phyloP scores from a whole-genome alignment of 2,888 invertebrate genomes.

The Acheta domesticus region DNA sequence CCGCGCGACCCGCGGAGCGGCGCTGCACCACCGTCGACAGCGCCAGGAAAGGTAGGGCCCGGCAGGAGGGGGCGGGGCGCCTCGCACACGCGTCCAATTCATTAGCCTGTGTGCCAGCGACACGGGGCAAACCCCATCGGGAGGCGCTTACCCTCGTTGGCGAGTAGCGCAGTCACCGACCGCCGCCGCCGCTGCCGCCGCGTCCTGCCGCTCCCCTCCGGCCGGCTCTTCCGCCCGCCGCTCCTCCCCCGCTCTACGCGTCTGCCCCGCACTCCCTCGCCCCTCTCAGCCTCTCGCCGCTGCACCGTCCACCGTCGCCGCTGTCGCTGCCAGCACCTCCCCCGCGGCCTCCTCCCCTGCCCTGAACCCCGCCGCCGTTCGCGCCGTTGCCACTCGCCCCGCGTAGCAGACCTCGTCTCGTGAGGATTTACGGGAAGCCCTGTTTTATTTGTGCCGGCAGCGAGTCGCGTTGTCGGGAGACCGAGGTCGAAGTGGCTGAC shows the following conservation, averaged over 20 bases:
- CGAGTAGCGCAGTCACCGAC: conserved; percentile 42
- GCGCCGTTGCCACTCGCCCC: background rate
- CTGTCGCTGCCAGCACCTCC: conserved; percentile 23
- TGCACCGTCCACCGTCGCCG: conserved; percentile 42
- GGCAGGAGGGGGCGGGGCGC: background rate
- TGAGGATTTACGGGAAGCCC: conserved; percentile 1
- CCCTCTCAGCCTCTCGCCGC: conserved; percentile 38
- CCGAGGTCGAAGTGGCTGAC: background rate
- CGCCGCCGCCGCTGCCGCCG: no score
- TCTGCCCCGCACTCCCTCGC: conserved; percentile 29
- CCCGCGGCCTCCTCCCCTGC: background rate
- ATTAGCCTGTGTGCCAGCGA: conserved; percentile 9
- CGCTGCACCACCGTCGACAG: background rate
- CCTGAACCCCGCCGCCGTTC: background rate
- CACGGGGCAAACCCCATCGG: conserved; percentile 5
- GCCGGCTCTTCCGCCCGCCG: conserved; percentile 40
- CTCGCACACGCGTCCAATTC: background rate
- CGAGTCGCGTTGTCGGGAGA: background rate
- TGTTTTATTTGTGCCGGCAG: background rate
- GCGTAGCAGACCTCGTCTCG: background rate
- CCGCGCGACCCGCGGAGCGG: background rate
- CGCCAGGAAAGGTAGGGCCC: background rate
- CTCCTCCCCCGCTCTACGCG: conserved; percentile 37
- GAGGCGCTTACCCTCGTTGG: conserved; percentile 38
- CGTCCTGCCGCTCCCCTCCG: conserved; percentile 37